A percentile compares a stretch with the other conserved stretches of the same genome.
These are phyloP conservation scores for Phortica okadai DNA, from an alignment of 2,888 invertebrate species.

Conservation along the genomic window DNA sequence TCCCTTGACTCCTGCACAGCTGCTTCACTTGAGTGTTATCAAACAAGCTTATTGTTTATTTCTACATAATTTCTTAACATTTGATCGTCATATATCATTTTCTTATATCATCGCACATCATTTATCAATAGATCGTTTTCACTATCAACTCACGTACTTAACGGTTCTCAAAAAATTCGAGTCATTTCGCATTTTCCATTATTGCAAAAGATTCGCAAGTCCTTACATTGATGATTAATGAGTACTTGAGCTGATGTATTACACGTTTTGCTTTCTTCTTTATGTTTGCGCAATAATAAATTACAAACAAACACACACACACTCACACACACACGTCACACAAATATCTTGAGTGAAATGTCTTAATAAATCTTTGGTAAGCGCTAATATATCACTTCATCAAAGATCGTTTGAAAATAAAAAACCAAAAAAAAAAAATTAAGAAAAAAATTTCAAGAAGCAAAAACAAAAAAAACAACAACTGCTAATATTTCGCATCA, in stretches of 20 bases:
- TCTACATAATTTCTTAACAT: no score
- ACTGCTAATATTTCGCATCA: conserved; percentile 42
- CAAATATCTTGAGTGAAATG: neutral
- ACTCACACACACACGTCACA: neutral
- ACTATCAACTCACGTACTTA: neutral
- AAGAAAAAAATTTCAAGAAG: neutral
- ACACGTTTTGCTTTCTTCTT: neutral
- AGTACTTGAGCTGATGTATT: conserved; percentile 8
- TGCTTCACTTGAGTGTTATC: no score
- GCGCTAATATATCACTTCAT: conserved; percentile 25
- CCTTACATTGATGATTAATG: conserved; percentile 1
- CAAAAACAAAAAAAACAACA: neutral
- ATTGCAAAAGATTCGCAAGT: neutral
- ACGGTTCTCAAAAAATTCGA: neutral
- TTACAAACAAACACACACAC: neutral
- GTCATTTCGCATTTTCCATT: neutral
- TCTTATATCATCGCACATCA: neutral
- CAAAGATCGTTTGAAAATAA: neutral
- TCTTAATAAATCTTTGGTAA: conserved; percentile 23
- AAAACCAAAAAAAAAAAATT: neutral
- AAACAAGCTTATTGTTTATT: no score
- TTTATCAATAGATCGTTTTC: neutral
- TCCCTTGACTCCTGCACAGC: no score
- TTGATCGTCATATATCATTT: neutral
- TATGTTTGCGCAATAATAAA: neutral